These are phyloP conservation scores for Choristoneura fumiferana DNA, from an alignment of 1,140 invertebrate genomes.

Conservation along the genomic window DNA sequence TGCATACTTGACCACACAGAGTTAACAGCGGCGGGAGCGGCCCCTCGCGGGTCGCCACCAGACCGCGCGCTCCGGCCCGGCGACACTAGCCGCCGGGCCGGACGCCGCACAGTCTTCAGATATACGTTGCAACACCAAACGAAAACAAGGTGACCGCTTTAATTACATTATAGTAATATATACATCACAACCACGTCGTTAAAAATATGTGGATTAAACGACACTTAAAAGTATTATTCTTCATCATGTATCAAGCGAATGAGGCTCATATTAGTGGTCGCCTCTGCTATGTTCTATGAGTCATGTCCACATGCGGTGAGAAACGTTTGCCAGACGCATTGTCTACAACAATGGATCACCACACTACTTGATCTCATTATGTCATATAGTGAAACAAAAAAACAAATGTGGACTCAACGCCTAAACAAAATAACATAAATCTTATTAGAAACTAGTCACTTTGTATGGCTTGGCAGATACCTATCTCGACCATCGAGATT, in stretches of 20 bases:
- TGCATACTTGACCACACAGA: constrained; percentile 45
- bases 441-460: constrained; percentile 20
- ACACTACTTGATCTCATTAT: constrained; percentile 63
- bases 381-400: constrained; percentile 60
- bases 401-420: constrained; percentile 31
- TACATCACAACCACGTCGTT: constrained; percentile 1
- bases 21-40: constrained; percentile 36
- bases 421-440: constrained; percentile 33
- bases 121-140: constrained; percentile 16
- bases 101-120: constrained; percentile 21
- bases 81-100: constrained; percentile 19
- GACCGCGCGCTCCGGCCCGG: constrained; percentile 23
- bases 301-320: constrained; percentile 52
- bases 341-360: constrained; percentile 67
- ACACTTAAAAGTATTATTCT: neutral
- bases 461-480: too few species aligned
- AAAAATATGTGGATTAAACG: constrained; percentile 5
- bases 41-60: constrained; percentile 29
- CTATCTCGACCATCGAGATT: too few species aligned
- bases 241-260: constrained; percentile 23
- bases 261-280: constrained; percentile 38
- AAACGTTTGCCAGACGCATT: constrained; percentile 63
- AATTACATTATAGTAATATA: constrained; percentile 20
- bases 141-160: constrained; percentile 16
- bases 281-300: constrained; percentile 56